Percentiles rank a stretch among this genome's conserved stretches.
These are phyloP conservation scores for Sciaenops ocellatus DNA, from an alignment of 2,797 vertebrate genomes.

Conservation along the genomic window DNA sequence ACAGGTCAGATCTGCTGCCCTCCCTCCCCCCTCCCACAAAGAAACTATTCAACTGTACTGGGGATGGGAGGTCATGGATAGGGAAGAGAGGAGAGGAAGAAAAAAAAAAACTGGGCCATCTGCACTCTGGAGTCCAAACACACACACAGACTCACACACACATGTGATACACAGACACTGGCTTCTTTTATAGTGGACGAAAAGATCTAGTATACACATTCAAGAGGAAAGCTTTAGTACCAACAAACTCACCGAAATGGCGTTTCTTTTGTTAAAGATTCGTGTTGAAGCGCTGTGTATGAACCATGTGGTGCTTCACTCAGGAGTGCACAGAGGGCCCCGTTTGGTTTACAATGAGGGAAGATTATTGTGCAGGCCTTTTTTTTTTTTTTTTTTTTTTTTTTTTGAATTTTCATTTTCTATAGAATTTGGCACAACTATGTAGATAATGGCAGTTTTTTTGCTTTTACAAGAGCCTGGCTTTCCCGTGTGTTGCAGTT, in stretches of 20 bases:
- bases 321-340: slow-evolving; percentile 74
- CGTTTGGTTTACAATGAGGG: slow-evolving; percentile 82
- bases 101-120: slow-evolving; percentile 72
- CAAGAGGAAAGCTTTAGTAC: slow-evolving; percentile 89
- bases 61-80: slow-evolving; percentile 57
- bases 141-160: slow-evolving; percentile 51
- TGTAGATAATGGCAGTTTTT: slow-evolving; percentile 69
- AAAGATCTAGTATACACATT: slow-evolving; percentile 80
- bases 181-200: slow-evolving; percentile 69
- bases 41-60: slow-evolving; percentile 67
- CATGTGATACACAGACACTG: slow-evolving; percentile 46
- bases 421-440: slow-evolving; percentile 82
- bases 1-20: slow-evolving; percentile 67
- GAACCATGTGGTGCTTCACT: slow-evolving; percentile 70
- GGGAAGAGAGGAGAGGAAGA: neutral
- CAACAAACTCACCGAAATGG: slow-evolving; percentile 79
- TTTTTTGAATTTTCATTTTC: slow-evolving; percentile 47
- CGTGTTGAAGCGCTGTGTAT: slow-evolving; percentile 61
- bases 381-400: slow-evolving; percentile 37
- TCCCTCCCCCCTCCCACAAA: slow-evolving; percentile 44
- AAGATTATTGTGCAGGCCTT: slow-evolving; percentile 65
- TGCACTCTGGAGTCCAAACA: slow-evolving; percentile 70
- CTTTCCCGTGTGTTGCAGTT: slow-evolving; percentile 70
- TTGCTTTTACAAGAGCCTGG: slow-evolving; percentile 66
- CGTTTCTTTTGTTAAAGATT: slow-evolving; percentile 67